phyloP scores from a whole-genome alignment of 2,113 vertebrate genomes.

The Hipposideros armiger region DNA sequence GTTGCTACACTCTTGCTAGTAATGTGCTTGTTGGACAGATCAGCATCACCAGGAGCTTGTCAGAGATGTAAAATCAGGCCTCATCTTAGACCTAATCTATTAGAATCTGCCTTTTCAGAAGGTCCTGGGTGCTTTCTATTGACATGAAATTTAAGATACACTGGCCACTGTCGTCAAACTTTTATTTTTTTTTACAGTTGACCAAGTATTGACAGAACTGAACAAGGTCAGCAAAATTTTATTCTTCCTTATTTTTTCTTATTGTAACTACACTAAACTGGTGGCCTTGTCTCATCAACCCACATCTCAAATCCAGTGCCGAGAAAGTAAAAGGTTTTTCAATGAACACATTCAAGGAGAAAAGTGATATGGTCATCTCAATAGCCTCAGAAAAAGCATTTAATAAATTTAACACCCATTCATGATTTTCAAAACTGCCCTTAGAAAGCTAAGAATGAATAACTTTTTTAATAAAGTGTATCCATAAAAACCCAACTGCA shows the following conservation, averaged over 20 bases:
- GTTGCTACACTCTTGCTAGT: not conserved
- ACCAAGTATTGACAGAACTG: not conserved
- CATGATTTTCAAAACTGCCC: conserved; percentile 10
- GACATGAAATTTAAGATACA: not conserved
- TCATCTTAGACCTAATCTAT: not conserved
- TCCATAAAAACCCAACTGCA: not conserved
- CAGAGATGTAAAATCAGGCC: not conserved
- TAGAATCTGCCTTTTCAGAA: not conserved
- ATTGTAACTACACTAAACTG: not conserved
- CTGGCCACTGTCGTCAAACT: not conserved
- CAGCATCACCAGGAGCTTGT: not conserved
- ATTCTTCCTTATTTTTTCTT: not conserved
- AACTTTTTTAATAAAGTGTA: not conserved
- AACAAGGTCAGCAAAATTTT: not conserved
- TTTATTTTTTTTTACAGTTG: not conserved
- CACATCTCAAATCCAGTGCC: not conserved
- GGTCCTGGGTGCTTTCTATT: not conserved
- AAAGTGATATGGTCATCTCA: not conserved
- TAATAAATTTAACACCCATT: conserved; percentile 38
- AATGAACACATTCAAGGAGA: conserved; percentile 1
- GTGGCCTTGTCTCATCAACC: not conserved
- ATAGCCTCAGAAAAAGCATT: conserved; percentile 38
- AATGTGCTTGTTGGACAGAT: rapidly evolving
- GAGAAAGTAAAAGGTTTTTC: conserved; percentile 34
- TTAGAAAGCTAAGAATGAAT: not conserved